These are phyloP conservation scores for Pipistrellus kuhlii DNA, from an alignment of 2,797 vertebrate species.

Conservation along the genomic window DNA sequence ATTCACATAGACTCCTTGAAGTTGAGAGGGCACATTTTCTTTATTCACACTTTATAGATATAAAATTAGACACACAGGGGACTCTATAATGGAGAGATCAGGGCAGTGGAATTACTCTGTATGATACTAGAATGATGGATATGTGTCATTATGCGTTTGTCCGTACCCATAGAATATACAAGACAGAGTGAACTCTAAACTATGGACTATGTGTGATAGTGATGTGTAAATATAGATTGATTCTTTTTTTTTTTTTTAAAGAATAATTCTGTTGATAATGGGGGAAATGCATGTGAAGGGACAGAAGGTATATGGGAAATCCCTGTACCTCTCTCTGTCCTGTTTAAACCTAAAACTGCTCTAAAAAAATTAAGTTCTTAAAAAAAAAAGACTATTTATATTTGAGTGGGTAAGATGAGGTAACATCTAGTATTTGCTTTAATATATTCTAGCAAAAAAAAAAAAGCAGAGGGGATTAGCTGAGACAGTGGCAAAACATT, in stretches of 20 bases:
- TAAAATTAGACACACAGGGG: neutral
- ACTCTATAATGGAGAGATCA: neutral
- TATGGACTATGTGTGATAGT: neutral
- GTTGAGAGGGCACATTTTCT: neutral
- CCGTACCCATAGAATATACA: neutral
- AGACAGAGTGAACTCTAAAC: neutral
- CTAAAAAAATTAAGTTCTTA: neutral
- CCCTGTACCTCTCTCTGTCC: neutral
- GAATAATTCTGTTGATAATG: neutral
- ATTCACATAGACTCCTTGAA: neutral
- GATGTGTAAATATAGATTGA: neutral
- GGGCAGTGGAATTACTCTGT: neutral
- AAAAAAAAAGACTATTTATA: conserved; percentile 11
- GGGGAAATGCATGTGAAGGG: neutral
- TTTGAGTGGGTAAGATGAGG: neutral
- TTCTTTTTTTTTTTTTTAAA: neutral
- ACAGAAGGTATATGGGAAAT: neutral
- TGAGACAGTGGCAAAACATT: neutral
- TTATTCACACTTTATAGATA: conserved; percentile 23
- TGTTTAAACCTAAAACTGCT: neutral
- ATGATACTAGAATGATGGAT: neutral
- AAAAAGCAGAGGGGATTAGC: neutral
- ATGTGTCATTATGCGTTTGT: neutral
- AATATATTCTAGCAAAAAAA: neutral
- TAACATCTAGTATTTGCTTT: conserved; percentile 1